Evolutionary conservation across 2,888 invertebrate genomes (phyloP), one percentile per base, ranked within the genome.

Genomic region (Plebejus argus): DNA sequence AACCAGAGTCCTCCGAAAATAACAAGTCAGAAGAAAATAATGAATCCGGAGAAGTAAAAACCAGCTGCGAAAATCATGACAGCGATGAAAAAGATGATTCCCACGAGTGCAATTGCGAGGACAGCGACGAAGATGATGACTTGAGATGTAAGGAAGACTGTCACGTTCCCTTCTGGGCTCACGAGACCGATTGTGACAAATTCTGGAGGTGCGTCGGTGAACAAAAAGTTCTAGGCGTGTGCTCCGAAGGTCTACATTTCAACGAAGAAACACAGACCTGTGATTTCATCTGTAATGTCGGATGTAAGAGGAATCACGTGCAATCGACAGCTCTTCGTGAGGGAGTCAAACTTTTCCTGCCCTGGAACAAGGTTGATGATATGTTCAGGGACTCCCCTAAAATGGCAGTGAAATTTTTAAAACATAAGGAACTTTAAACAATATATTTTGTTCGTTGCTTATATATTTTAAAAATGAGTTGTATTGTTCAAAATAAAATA

Each of bases 241-340:
- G 93, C 80, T 81, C 91, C 1, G 89, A 90, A 82, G 93, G 93
- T 23, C 84, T 94, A 5, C 86, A 89, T 76, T 94, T 91, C 85
- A 93, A 93, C 76, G 83, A 82, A 0, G 80, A 56, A 0, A 88
- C 87, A 0, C 81, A 80, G 1, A 89, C 89, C 0, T 93, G 93
- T 77, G 93, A 93, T 79, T 92, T 90, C 76, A 85, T 84, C 1
- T 87, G 86, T 81, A 91, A 92, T 58, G 88, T 85, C 0, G 85
- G 84, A 0, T 93, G 92, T 70, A 82, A 83, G 0, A 84, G 86
- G 35, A 79, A 81, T 0, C 78, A 74, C 0, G 77, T 88, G 0
- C 86, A 90, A 28, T 74, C 85, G 0, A 88, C 88, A 0, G 79
- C 81, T 0, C 75, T 79, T 1, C 8, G 61, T 2, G 85, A 86